Conservation (phyloP, 2,113 vertebrate species). For the Donacobius atricapilla region DNA sequence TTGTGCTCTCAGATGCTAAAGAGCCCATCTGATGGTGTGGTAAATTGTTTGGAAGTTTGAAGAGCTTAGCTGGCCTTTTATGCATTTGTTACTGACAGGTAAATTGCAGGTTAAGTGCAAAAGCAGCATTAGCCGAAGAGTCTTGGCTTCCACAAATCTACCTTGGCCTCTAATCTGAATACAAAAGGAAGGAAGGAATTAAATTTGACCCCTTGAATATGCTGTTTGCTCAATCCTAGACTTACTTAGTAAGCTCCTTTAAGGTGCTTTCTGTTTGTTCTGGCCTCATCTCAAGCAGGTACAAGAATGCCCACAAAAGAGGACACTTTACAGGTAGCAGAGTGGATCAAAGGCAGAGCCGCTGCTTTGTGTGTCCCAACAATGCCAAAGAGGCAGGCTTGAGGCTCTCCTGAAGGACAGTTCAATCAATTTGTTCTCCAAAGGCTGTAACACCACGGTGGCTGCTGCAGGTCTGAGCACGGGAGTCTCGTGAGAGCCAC, state of each 20-base stretch:
- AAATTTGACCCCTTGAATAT: constrained; percentile 87
- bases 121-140: constrained; percentile 87
- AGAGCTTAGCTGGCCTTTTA: constrained; percentile 58
- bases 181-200: constrained; percentile 89
- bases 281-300: constrained; percentile 70
- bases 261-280: constrained; percentile 79
- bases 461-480: not conserved
- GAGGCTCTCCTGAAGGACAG: constrained; percentile 34
- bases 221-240: constrained; percentile 82
- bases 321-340: constrained; percentile 60
- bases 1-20: constrained; percentile 2
- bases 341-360: constrained; percentile 59
- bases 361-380: constrained; percentile 14
- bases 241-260: constrained; percentile 71
- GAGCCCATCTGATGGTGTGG: constrained; percentile 19
- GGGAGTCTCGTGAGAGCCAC: rapidly evolving
- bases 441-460: not conserved
- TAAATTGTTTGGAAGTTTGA: constrained; percentile 69
- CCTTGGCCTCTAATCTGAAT: constrained; percentile 93
- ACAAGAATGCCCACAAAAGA: constrained; percentile 70
- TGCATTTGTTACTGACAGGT: constrained; percentile 86
- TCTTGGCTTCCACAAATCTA: constrained; percentile 87
- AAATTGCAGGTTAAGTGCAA: constrained; percentile 96
- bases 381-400: not conserved
- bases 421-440: constrained; percentile 36